Evolutionary conservation across 2,113 vertebrate species (phyloP).

Genomic region (Macquaria ambigua): DNA sequence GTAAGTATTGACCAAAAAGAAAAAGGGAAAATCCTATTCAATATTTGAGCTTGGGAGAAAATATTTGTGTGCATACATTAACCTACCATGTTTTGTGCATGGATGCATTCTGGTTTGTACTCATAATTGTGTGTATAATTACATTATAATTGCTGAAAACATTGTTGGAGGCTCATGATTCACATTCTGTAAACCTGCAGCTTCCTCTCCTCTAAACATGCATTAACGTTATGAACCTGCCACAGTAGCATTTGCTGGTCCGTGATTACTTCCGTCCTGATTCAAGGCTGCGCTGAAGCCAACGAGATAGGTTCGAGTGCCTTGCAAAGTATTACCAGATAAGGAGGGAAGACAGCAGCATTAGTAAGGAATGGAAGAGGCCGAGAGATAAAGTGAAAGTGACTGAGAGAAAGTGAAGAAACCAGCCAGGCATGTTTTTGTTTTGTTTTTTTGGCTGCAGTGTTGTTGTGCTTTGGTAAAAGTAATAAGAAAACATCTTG

Average conservation of each 20-base stretch:
- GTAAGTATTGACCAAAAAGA: slow-evolving; percentile 1
- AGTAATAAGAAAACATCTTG: neutral
- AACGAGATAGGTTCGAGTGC: slow-evolving; percentile 34
- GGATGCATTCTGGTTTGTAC: neutral
- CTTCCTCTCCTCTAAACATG: slow-evolving; percentile 24
- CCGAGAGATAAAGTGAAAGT: slow-evolving; percentile 46
- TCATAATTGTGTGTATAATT: neutral
- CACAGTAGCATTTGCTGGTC: neutral
- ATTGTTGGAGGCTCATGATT: slow-evolving; percentile 12
- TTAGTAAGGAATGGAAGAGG: slow-evolving; percentile 29
- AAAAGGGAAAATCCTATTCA: neutral
- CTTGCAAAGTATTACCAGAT: slow-evolving; percentile 47
- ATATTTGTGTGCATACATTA: neutral
- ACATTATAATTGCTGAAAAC: slow-evolving; percentile 22
- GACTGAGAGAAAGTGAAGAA: slow-evolving; percentile 47
- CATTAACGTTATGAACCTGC: slow-evolving; percentile 40
- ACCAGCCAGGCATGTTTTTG: neutral
- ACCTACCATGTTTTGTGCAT: neutral
- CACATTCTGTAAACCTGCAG: slow-evolving; percentile 29
- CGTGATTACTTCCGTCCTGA: slow-evolving; percentile 46
- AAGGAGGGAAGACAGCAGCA: slow-evolving; percentile 58
- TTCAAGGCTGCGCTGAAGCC: slow-evolving; percentile 25
- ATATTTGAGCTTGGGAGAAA: neutral
- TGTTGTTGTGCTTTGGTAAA: neutral
- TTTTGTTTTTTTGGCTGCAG: neutral